Base-by-base conservation (phyloP, 2,797 vertebrate genomes). In the Gila robusta region DNA sequence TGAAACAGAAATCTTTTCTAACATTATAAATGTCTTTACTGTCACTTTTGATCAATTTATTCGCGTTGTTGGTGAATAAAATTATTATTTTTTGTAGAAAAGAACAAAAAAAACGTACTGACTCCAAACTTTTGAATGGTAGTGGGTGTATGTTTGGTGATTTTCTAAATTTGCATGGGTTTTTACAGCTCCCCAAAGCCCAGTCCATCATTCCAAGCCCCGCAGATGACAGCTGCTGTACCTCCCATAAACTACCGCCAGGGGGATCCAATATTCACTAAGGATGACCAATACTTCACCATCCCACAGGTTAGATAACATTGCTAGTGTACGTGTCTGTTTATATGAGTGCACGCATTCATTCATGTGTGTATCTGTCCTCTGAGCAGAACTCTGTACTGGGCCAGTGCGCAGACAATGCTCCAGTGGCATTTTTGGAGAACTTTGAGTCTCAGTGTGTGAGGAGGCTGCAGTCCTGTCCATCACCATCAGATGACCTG, bases 391-490 rank as follows among this genome's bases (percentile, higher is more conserved):
- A 79, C 35, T 94, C 96, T 83, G 4, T 97, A 88, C 87, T 90
- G 2, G 98, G 98, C 0, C 95, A 92, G 54, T 99, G 98, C 91
- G 81, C 94, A 28, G 92, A 89, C 62, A 92, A 88, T 0, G 96
- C 97, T 37, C 98, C 98, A 0, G 96, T 98, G 28, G 97, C 95
- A 0, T 98, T 96, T 94, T 95, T 99, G 87, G 93, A 92, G 87
- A 92, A 96, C 85, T 95, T 99, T 28, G 87, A 95, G 39, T 87
- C 91, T 1, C 87, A 76, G 1, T 99, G 98, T 89, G 78, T 91
- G 11, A 94, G 86, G n/a, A 17, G 0, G 52, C 84, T 97, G 26
- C 86, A 44, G 0, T 91, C 85, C 70, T 96, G 96, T 90, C 95
- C 95, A 87, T 84, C 85, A 44, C 89, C 23, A 23, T 76, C 62